A percentile compares a stretch with the other conserved stretches of the same genome.
phyloP scores from a whole-genome alignment of 2,113 vertebrate species.

The Esox niger region DNA sequence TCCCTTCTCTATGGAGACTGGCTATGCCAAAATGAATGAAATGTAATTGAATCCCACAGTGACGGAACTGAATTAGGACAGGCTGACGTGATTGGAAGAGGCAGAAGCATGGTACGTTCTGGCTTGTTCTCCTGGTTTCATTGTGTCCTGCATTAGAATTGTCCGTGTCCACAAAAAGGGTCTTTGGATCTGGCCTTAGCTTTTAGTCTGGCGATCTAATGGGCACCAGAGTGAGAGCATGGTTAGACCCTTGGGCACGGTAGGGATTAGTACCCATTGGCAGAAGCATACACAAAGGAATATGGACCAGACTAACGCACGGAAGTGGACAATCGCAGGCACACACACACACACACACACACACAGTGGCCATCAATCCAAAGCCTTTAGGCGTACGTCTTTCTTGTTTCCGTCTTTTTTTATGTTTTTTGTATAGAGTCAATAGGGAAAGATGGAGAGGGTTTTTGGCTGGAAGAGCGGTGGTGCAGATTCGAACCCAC shows the following conservation, averaged over 20 bases:
- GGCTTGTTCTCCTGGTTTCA: constrained; percentile 30
- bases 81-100: constrained; percentile 60
- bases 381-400: constrained; percentile 2
- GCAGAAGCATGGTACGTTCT: constrained; percentile 43
- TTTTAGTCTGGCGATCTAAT: constrained; percentile 59
- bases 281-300: background rate
- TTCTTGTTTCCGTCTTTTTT: no score
- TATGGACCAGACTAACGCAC: background rate
- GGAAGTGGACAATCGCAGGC: background rate
- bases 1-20: constrained; percentile 55
- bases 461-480: no score
- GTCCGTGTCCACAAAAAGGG: constrained; percentile 36
- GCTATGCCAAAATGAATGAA: constrained; percentile 67
- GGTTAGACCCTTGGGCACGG: background rate
- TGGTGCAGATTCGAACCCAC: no score
- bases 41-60: constrained; percentile 63
- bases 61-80: constrained; percentile 56
- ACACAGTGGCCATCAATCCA: constrained; percentile 16
- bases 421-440: no score
- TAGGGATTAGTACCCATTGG: background rate
- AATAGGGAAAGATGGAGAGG: no score
- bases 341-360: background rate
- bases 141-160: constrained; percentile 37
- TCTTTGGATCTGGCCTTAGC: constrained; percentile 47
- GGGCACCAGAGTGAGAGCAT: background rate